phyloP scores from a whole-genome alignment of 2,797 vertebrate species.

The Hydrophis major region DNA sequence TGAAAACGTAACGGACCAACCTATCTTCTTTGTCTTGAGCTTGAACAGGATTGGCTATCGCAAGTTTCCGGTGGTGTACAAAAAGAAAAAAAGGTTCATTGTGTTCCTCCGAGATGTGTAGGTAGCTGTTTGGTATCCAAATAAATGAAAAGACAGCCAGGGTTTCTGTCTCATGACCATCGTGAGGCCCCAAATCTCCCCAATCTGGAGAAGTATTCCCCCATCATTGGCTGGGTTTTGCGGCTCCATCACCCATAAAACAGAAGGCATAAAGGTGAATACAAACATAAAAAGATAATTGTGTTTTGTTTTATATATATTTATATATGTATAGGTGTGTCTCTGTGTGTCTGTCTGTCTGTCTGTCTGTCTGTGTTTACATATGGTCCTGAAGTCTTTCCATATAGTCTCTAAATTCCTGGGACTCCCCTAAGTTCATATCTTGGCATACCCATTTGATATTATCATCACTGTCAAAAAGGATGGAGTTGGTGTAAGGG shows the following conservation, averaged over 20 bases:
- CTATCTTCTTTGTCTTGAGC: slow-evolving; percentile 60
- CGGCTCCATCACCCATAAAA: slow-evolving; percentile 71
- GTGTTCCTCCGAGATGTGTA: slow-evolving; percentile 47
- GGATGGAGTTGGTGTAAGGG: slow-evolving; percentile 82
- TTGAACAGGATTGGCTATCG: slow-evolving; percentile 28
- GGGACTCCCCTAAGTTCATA: slow-evolving; percentile 88
- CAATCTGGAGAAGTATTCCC: slow-evolving; percentile 42
- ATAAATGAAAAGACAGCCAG: slow-evolving; percentile 46
- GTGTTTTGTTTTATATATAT: slow-evolving; percentile 18
- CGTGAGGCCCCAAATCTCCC: slow-evolving; percentile 48
- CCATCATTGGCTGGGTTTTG: slow-evolving; percentile 69
- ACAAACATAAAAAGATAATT: slow-evolving; percentile 70
- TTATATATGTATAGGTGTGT: neutral
- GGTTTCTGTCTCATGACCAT: slow-evolving; percentile 40
- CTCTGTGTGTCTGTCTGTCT: neutral
- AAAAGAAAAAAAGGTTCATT: slow-evolving; percentile 9
- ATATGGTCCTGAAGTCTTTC: slow-evolving; percentile 97
- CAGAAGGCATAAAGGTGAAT: slow-evolving; percentile 86
- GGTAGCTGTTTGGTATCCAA: slow-evolving; percentile 45
- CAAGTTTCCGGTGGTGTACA: slow-evolving; percentile 52
- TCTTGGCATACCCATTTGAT: slow-evolving; percentile 99
- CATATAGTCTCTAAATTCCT: slow-evolving; percentile 95
- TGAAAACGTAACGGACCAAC: slow-evolving; percentile 49
- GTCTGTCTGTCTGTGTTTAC: slow-evolving; percentile 65
- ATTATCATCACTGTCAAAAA: slow-evolving; percentile 88